Base-by-base conservation (phyloP, 2,888 invertebrate species). In the Noctua comes region DNA sequence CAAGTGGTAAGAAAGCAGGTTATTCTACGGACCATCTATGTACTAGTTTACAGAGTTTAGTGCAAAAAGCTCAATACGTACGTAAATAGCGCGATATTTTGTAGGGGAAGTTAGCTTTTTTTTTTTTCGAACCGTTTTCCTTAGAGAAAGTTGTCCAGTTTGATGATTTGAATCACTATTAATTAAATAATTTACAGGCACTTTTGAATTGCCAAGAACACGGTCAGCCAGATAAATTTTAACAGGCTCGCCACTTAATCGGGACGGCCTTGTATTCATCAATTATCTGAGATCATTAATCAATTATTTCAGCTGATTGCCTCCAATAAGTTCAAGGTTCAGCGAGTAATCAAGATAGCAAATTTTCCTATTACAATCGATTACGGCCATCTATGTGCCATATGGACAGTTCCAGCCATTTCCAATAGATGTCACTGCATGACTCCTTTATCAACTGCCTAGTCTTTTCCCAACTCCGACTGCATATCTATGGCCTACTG, bases 291-390 rank as follows among this genome's bases (percentile, higher is more conserved):
- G 18, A 62, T 62, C 31, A 31, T 18, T 31, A 31, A 31, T 31
- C 31, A 62, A 62, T 31, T 5, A 62, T 31, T 10, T 36, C 21
- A 64, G 10, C 36, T 36, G 21, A 72, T 80, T 72, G 51, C 16
- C 54, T 51, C 24, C 16, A 66, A 66, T 40, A 48, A 43, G 57
- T 57, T 68, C 36, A 82, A n/a, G 46, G 43, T 54, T 68, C 27
- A 62, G 10, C 2, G 2, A 68, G 24, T 36, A 6, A 4, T 31
- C n/a, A 16, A 43, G 16, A 21, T 13, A 31, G 21, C 13, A 40
- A 40, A 54, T 74, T 24, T 51, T 36, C 36, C 24, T 16, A 40
- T 59, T 65, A 31, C 27, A 57, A 48, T 13, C n/a, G 21, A 36
- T 43, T 57, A n/a, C 2, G 2, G 36, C n/a, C 24, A 48, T 73